Evolutionary conservation across 2,888 invertebrate genomes (phyloP), one percentile per base, ranked within the genome.

Genomic region (Synergus itoensis): DNA sequence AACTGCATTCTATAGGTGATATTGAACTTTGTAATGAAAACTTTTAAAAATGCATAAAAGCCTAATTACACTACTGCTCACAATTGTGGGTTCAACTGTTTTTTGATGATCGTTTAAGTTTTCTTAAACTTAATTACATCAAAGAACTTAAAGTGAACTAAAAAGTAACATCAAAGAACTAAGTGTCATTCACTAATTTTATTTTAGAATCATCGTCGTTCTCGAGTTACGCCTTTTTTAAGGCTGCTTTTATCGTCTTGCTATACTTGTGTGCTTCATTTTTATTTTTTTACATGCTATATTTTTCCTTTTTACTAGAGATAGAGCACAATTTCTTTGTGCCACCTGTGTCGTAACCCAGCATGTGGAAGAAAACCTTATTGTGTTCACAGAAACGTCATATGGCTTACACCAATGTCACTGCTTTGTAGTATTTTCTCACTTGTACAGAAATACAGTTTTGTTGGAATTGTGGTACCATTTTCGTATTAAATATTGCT

Each of bases 281-380:
- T 28, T 69, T 69, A 28, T 14, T 69, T 73, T 64, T 73, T 48
- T 73, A 73, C 36, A 8, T 48, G 48, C 53, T 48, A 28, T 73
- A 53, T 73, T 40, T 53, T 53, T 73, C 36, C 36, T 73, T 69
- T 73, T 73, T 73, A 73, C 53, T n/a, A 73, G 53, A 73, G 36
- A 73, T 73, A 53, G n/a, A 73, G 53, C 18, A 73, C 40, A 73
- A 73, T 73, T 73, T 73, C 73, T 53, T 36, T 73, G 73, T 73
- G n/a, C 53, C 73, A 73, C 73, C 53, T 73, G 73, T 73, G 73
- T 57, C 73, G 53, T 73, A 73, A 73, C 48, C 48, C 48, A 48
- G 48, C 73, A 73, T 73, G 53, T 73, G 73, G 73, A 73, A 73
- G 73, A 53, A 53, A 73, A 73, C 73, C 73, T 73, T 73, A 69